These are phyloP conservation scores for Peromyscus polionotus DNA, from an alignment of 2,113 vertebrate species.

Conservation along the genomic window DNA sequence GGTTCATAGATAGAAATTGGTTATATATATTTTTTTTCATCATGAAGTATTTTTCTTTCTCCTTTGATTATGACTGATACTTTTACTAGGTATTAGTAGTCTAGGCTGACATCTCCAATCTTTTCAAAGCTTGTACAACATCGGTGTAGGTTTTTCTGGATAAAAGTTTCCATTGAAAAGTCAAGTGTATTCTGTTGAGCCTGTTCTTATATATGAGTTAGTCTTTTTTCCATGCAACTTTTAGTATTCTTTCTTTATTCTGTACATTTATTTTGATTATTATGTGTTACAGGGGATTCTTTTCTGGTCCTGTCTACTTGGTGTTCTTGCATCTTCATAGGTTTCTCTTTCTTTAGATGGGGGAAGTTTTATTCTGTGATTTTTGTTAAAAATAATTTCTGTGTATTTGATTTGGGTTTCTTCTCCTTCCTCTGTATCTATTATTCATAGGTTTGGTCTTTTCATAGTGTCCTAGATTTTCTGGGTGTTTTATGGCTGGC, in stretches of 20 bases:
- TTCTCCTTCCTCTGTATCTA: neutral
- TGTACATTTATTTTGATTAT: neutral
- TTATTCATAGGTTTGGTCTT: neutral
- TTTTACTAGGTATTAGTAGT: neutral
- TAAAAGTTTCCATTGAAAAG: neutral
- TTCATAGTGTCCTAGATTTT: neutral
- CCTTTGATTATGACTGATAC: neutral
- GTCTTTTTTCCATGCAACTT: neutral
- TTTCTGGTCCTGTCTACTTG: neutral
- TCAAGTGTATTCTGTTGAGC: neutral
- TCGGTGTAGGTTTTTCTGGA: neutral
- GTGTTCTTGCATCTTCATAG: neutral
- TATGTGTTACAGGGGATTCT: neutral
- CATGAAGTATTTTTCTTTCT: neutral
- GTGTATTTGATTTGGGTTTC: neutral
- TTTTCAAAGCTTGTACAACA: neutral
- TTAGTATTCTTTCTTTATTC: neutral
- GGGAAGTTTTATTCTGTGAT: neutral
- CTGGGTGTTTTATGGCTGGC: neutral
- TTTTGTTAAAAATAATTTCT: neutral
- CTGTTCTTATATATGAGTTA: neutral
- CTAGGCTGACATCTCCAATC: neutral
- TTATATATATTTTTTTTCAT: neutral
- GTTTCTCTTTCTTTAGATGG: neutral
- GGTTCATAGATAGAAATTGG: neutral